A percentile compares a stretch with the other conserved stretches of the same genome.
Conservation (phyloP, 2,797 vertebrate species). For the Sebastiscus tertius region DNA sequence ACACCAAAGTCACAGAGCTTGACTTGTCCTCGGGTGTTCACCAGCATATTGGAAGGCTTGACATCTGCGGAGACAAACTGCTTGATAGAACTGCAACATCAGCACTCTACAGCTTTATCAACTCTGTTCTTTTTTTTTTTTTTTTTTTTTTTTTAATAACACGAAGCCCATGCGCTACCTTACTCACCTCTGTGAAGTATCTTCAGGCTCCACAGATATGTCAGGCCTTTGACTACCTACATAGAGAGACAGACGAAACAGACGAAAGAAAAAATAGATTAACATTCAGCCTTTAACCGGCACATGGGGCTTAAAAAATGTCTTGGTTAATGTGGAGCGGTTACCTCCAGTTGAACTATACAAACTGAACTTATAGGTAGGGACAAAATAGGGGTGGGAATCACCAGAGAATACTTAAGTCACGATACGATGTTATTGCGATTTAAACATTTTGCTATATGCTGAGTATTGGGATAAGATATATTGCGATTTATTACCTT, state of each 20-base stretch:
- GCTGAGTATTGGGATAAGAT: no score
- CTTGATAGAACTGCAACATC: constrained; percentile 68
- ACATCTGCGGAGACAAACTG: constrained; percentile 88
- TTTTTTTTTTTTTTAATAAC: constrained; percentile 37
- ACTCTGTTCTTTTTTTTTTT: constrained; percentile 44
- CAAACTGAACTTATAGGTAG: not conserved
- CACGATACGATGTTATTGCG: no score
- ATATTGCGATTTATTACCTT: no score
- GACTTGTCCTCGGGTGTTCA: constrained; percentile 97
- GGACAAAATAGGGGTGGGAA: not conserved
- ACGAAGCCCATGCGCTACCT: constrained; percentile 5
- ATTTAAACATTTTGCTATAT: no score
- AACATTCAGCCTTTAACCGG: not conserved
- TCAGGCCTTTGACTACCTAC: constrained; percentile 98
- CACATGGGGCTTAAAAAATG: not conserved
- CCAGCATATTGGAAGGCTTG: constrained; percentile 98
- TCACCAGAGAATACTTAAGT: no score
- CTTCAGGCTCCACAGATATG: constrained; percentile 98
- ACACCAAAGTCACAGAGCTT: constrained; percentile 99
- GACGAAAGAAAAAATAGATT: not conserved
- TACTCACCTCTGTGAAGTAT: constrained; percentile 98
- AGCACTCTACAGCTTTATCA: constrained; percentile 71
- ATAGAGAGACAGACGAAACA: constrained; percentile 23
- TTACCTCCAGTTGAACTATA: not conserved
- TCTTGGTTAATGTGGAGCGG: not conserved